phyloP scores from a whole-genome alignment of 2,888 invertebrate genomes.

The Pterostichus niger region DNA sequence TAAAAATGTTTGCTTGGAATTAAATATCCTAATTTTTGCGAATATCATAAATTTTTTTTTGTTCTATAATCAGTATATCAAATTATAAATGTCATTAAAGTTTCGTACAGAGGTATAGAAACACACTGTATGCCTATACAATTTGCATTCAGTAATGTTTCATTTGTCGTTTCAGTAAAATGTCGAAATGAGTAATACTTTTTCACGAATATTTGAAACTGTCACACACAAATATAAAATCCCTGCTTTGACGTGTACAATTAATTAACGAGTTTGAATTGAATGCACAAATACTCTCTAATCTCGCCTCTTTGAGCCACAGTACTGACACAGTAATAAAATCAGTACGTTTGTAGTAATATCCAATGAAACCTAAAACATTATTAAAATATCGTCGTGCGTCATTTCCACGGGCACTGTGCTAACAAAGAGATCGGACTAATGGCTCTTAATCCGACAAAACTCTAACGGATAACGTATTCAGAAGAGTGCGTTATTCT shows the following conservation, averaged over 20 bases:
- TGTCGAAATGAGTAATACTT: too few species aligned
- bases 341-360: constrained; percentile 13
- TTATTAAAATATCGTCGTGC: constrained; percentile 32
- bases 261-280: constrained; percentile 48
- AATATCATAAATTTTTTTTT: too few species aligned
- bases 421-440: constrained; percentile 42
- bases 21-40: too few species aligned
- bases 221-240: neutral
- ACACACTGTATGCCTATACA: too few species aligned
- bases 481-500: constrained; percentile 31
- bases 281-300: constrained; percentile 37
- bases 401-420: neutral
- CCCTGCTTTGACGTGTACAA: neutral
- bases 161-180: too few species aligned
- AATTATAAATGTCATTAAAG: too few species aligned
- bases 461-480: constrained; percentile 47
- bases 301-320: constrained; percentile 33
- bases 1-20: too few species aligned
- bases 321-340: constrained; percentile 39
- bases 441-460: constrained; percentile 46
- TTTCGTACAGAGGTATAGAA: too few species aligned
- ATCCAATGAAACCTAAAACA: constrained; percentile 5
- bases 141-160: too few species aligned
- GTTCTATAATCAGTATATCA: too few species aligned
- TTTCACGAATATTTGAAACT: neutral